Evolutionary conservation across 2,113 vertebrate species (phyloP), one percentile per base, ranked within the genome.

Genomic region (Lamprologus ornatipinnis): DNA sequence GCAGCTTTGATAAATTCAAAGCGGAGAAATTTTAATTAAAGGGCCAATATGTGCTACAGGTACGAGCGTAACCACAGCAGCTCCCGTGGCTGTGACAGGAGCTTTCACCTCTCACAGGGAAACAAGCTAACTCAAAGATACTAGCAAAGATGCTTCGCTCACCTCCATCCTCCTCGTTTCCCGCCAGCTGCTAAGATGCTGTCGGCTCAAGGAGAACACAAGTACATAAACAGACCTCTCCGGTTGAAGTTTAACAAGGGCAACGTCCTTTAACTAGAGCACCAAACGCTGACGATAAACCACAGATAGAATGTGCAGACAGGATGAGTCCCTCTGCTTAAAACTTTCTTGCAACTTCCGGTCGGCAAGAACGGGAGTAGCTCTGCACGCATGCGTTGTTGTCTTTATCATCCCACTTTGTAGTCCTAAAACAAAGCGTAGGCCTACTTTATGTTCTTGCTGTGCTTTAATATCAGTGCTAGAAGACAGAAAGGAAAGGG

Each of bases 201-300:
- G 80, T 26, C 6, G 4, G 35, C 49, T 49, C 3, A 31, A 26
- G 37, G 45, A 60, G 1, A 26, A n/a, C 5, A 5, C 13, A 1
- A 19, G 33, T 33, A 10, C 14, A 54, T 5, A 1, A 58, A 23
- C 6, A 2, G 75, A 21, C 81, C 35, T 54, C 82, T 9, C 7
- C 2, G 9, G 89, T 90, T 90, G 54, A 89, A 86, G 63, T 84
- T 94, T 90, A 90, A 90, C 91, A 3, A 12, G 51, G 26, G 3
- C 3, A 2, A 26, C n/a, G 87, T 83, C 75, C 83, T 78, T 73
- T 5, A 7, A 5, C 5, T 1, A 5, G 14, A 8, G 23, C 2
- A 9, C 45, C 19, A 12, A 54, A 21, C 9, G 37, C 21, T 85
- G 13, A n/a, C 3, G 17, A 51, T 11, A 13, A 14, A 9, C 1